Evolutionary conservation across 2,888 invertebrate species (phyloP).

Genomic region (Melieria omissa): DNA sequence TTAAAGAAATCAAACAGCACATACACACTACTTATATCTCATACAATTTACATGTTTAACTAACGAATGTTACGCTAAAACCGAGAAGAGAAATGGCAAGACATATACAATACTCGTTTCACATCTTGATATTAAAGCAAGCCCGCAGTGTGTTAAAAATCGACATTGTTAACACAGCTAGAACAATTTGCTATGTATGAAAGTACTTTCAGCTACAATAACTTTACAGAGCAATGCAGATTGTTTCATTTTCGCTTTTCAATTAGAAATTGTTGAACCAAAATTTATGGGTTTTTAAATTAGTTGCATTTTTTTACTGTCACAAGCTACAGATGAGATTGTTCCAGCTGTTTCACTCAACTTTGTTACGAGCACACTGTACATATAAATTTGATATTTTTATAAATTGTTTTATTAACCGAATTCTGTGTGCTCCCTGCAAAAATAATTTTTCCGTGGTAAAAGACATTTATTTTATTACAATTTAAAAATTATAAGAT

Average conservation of each 20-base stretch:
- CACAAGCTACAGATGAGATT: slow-evolving; percentile 14
- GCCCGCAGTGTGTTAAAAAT: slow-evolving; percentile 16
- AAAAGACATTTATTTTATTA: slow-evolving; percentile 29
- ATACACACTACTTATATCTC: slow-evolving; percentile 21
- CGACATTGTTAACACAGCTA: too few species aligned
- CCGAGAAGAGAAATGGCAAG: slow-evolving; percentile 1
- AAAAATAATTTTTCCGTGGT: slow-evolving; percentile 12
- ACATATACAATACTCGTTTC: slow-evolving; percentile 24
- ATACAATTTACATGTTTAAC: slow-evolving; percentile 2
- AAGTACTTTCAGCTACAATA: too few species aligned
- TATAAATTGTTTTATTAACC: slow-evolving; percentile 23
- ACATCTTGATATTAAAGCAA: slow-evolving; percentile 14
- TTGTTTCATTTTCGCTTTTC: slow-evolving; percentile 24
- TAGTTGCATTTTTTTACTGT: slow-evolving; percentile 31
- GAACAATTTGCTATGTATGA: too few species aligned
- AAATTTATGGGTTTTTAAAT: slow-evolving; percentile 27
- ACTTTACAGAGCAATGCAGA: slow-evolving; percentile 10
- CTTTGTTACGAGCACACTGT: slow-evolving; percentile 15
- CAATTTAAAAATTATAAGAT: slow-evolving; percentile 12
- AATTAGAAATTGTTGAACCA: slow-evolving; percentile 21
- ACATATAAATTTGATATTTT: slow-evolving; percentile 28
- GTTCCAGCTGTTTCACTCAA: slow-evolving; percentile 12
- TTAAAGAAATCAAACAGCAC: slow-evolving; percentile 22
- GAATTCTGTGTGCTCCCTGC: slow-evolving; percentile 21
- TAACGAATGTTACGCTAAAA: slow-evolving; percentile 11